Evolutionary conservation across 2,113 vertebrate species (phyloP), one percentile per base, ranked within the genome.

Genomic region (Elgaria multicarinata): DNA sequence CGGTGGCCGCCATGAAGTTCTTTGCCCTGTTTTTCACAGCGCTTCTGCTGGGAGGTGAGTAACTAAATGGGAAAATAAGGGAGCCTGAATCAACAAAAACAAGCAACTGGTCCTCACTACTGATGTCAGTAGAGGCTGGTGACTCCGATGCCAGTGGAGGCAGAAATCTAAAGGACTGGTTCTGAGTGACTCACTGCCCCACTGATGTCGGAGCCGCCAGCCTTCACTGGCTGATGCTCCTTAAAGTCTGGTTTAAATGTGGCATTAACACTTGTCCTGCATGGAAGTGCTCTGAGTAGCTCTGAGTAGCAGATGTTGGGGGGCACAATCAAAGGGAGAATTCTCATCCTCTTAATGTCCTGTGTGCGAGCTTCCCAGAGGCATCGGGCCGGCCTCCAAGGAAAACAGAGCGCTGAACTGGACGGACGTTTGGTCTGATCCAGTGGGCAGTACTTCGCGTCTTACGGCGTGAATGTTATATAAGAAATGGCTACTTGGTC

Each of bases 31-130:
- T 92, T 55, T 69, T 94, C 26, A 9, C 79, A 12, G 62, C 81
- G 1, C 76, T 69, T 16, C 90, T 94, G 53, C 24, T 94, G 44
- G 82, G 87, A 53, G 90, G 93, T 94, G 71, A 92, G 86, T 85
- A 53, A 46, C 8, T 6, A 16, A 76, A 36, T 2, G 3, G 62
- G 28, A 66, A 44, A 1, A 10, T 3, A 18, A n/a, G 3, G 67
- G 67, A 3, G 58, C 22, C 24, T 3, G 53, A 36, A 62, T 12
- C 9, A 36, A 16, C 9, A 22, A 9, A 80, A n/a, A 16, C n/a
- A n/a, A n/a, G n/a, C n/a, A n/a, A n/a, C n/a, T n/a, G n/a, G n/a
- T n/a, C n/a, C n/a, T n/a, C n/a, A n/a, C n/a, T n/a, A 12, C 28
- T 77, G 75, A 2, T 46, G 13, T 42, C 14, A 39, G 13, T 46